A percentile compares a stretch with the other conserved stretches of the same genome.
phyloP scores from a whole-genome alignment of 2,888 invertebrate species.

The Pristionchus fissidentatus region DNA sequence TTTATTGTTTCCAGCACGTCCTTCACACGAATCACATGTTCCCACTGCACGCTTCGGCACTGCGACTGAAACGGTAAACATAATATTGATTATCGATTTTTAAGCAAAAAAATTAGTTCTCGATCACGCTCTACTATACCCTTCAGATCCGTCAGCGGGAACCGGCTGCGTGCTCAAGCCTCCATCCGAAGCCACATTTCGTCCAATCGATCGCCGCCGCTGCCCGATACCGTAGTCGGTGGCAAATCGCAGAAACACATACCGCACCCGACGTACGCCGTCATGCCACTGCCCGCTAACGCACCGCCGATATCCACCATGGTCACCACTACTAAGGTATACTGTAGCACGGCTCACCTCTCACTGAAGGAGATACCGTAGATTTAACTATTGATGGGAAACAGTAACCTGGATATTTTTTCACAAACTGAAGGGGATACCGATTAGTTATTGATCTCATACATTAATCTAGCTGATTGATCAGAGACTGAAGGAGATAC shows the following conservation, averaged over 20 bases:
- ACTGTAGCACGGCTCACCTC: neutral
- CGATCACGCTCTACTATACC: neutral
- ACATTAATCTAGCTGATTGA: no score
- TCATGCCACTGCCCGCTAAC: neutral
- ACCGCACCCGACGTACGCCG: slow-evolving; percentile 15
- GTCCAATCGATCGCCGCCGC: slow-evolving; percentile 1
- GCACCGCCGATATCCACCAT: slow-evolving; percentile 47
- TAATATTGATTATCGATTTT: neutral
- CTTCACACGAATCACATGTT: neutral
- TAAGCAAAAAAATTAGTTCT: neutral
- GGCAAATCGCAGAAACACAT: neutral
- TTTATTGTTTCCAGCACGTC: neutral
- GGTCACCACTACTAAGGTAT: slow-evolving; percentile 48
- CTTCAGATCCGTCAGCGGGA: neutral
- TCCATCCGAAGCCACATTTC: neutral
- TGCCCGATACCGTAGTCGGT: neutral
- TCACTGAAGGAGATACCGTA: neutral
- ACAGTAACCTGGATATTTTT: neutral
- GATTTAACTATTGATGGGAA: neutral
- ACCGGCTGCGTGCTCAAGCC: neutral
- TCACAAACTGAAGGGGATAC: neutral
- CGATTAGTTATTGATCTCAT: no score
- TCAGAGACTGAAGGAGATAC: neutral
- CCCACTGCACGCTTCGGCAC: neutral
- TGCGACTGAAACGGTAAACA: slow-evolving; percentile 41